Conservation (phyloP, 2,888 invertebrate species). For the Gerosis bhagava region DNA sequence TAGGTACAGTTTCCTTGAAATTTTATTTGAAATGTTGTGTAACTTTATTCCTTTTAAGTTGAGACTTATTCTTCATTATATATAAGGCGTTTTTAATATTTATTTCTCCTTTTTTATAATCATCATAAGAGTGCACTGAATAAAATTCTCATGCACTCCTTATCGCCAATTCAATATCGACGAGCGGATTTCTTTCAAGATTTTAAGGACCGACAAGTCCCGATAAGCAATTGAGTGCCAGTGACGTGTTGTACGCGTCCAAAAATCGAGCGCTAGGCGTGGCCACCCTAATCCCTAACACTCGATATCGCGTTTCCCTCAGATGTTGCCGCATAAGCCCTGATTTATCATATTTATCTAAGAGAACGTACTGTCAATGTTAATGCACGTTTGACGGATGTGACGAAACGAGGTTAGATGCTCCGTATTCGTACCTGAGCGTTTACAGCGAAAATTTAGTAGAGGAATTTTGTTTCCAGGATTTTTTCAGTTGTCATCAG, state of each 20-base stretch:
- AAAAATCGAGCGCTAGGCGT: slow-evolving; percentile 29
- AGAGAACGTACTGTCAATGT: slow-evolving; percentile 47
- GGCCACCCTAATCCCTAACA: slow-evolving; percentile 33
- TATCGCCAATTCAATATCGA: neutral
- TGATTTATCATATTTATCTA: slow-evolving; percentile 65
- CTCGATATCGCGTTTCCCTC: slow-evolving; percentile 36
- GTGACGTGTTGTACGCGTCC: slow-evolving; percentile 8
- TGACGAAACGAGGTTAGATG: slow-evolving; percentile 40
- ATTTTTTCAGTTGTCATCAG: too few species aligned
- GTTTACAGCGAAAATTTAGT: too few species aligned
- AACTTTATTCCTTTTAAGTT: too few species aligned
- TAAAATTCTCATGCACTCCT: slow-evolving; percentile 3
- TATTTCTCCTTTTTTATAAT: neutral
- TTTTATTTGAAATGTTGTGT: too few species aligned
- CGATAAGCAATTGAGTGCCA: slow-evolving; percentile 15
- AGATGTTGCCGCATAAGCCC: slow-evolving; percentile 58
- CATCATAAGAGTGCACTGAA: neutral
- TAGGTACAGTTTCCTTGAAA: slow-evolving; percentile 13
- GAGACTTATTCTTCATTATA: neutral
- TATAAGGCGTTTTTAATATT: neutral
- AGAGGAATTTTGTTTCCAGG: too few species aligned
- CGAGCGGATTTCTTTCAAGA: slow-evolving; percentile 1
- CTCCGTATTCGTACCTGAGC: too few species aligned
- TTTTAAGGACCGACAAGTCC: slow-evolving; percentile 15
- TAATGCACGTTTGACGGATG: slow-evolving; percentile 43